Conservation (phyloP, 2,888 invertebrate species). For the Metalampra italica region DNA sequence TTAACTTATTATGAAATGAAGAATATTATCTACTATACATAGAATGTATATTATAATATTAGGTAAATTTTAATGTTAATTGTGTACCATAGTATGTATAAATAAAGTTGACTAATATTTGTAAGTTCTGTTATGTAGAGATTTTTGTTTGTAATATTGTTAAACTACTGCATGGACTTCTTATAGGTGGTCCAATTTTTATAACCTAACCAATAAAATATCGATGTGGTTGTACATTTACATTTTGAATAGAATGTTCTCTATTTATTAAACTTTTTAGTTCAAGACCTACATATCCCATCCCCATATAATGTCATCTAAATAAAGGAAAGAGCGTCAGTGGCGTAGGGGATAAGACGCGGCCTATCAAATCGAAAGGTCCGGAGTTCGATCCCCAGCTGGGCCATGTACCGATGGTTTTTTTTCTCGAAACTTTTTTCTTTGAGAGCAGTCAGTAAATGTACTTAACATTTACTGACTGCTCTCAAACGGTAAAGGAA, state of each 20-base stretch:
- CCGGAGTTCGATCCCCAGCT: too few relatives aligned
- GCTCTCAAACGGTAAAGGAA: too few relatives aligned
- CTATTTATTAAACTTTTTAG: constrained; percentile 75
- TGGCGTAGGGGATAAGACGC: too few relatives aligned
- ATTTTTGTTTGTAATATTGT: constrained; percentile 79
- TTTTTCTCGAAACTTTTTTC: too few relatives aligned
- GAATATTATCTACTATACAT: constrained; percentile 74
- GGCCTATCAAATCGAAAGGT: too few relatives aligned
- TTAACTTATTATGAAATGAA: constrained; percentile 77
- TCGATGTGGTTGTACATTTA: constrained; percentile 79
- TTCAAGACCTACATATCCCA: constrained; percentile 54
- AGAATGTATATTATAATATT: constrained; percentile 69
- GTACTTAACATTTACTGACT: too few relatives aligned
- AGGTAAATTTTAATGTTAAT: constrained; percentile 74
- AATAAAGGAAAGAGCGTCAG: too few relatives aligned
- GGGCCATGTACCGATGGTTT: too few relatives aligned
- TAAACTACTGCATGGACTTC: constrained; percentile 72
- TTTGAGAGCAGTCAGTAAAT: too few relatives aligned
- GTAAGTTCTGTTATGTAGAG: constrained; percentile 79
- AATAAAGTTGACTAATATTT: constrained; percentile 77
- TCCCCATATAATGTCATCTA: too few relatives aligned
- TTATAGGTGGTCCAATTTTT: constrained; percentile 76
- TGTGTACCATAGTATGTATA: constrained; percentile 76
- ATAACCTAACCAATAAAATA: constrained; percentile 79
- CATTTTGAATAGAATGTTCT: constrained; percentile 76